phyloP scores from a whole-genome alignment of 1,140 invertebrate genomes.

The Pectinophora gossypiella region DNA sequence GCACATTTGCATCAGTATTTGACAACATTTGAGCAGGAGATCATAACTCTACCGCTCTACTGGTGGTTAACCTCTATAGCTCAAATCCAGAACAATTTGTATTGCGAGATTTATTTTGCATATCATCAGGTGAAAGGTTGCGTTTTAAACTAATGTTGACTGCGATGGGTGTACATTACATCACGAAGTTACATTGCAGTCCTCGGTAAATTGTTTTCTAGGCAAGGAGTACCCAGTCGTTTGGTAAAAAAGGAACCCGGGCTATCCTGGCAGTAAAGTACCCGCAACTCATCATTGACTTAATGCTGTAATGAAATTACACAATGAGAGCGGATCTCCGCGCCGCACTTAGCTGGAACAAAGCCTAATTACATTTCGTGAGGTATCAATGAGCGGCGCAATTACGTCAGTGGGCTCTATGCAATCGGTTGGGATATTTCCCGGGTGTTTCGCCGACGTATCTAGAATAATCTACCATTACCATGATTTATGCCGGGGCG shows the following conservation, averaged over 20 bases:
- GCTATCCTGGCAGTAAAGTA: conserved; percentile 6
- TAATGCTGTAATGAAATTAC: conserved; percentile 40
- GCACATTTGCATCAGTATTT: neutral
- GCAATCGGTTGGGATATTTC: conserved; percentile 57
- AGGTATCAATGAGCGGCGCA: conserved; percentile 63
- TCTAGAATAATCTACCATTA: conserved; percentile 70
- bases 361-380: conserved; percentile 64
- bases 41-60: neutral
- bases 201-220: neutral
- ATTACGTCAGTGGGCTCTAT: conserved; percentile 57
- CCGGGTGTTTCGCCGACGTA: conserved; percentile 57
- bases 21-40: neutral
- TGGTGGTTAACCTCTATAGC: neutral
- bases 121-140: conserved; percentile 1
- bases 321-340: conserved; percentile 35
- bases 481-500: conserved; percentile 65
- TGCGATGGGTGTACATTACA: neutral
- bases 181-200: neutral
- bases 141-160: neutral
- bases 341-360: conserved; percentile 47
- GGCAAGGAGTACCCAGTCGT: neutral
- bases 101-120: conserved; percentile 2
- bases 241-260: conserved; percentile 3
- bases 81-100: neutral
- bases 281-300: conserved; percentile 38